Evolutionary conservation across 1,140 invertebrate genomes (phyloP).

Genomic region (Eumeta japonica): DNA sequence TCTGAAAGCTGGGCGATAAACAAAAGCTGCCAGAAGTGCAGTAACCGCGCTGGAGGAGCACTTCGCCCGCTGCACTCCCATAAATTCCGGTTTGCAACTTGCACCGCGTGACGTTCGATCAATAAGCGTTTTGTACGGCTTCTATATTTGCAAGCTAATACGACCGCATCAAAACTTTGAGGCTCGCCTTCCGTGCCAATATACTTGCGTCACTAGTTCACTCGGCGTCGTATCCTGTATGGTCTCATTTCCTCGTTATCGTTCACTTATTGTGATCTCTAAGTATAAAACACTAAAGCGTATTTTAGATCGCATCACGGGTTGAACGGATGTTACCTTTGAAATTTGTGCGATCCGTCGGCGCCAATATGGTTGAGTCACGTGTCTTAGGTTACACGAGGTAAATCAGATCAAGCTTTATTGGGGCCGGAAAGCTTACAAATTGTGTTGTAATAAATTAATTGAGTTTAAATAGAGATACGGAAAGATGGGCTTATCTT

Average conservation of each 20-base stretch:
- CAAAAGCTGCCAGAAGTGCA: conserved; percentile 29
- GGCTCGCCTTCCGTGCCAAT: conserved; percentile 34
- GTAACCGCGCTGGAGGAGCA: conserved; percentile 39
- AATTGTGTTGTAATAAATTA: conserved; percentile 8
- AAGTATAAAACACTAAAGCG: no score
- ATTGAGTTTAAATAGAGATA: no score
- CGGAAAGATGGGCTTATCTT: no score
- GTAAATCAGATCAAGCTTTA: conserved; percentile 28
- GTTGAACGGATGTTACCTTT: no score
- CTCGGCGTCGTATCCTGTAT: conserved; percentile 2
- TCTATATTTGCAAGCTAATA: conserved; percentile 55
- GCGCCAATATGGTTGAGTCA: conserved; percentile 20
- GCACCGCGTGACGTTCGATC: conserved; percentile 50
- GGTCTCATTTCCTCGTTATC: no score
- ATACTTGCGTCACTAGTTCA: conserved; percentile 28
- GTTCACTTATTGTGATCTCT: no score
- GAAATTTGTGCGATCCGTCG: no score
- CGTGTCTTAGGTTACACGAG: conserved; percentile 32
- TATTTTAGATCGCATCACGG: no score
- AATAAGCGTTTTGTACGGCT: conserved; percentile 54
- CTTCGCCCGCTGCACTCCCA: conserved; percentile 40
- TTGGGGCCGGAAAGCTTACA: conserved; percentile 18
- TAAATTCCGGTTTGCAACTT: conserved; percentile 54
- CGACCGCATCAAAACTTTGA: conserved; percentile 43
- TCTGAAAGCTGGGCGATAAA: conserved; percentile 46